These are phyloP conservation scores for Plestiodon gilberti DNA, from an alignment of 2,113 vertebrate species.

Conservation along the genomic window DNA sequence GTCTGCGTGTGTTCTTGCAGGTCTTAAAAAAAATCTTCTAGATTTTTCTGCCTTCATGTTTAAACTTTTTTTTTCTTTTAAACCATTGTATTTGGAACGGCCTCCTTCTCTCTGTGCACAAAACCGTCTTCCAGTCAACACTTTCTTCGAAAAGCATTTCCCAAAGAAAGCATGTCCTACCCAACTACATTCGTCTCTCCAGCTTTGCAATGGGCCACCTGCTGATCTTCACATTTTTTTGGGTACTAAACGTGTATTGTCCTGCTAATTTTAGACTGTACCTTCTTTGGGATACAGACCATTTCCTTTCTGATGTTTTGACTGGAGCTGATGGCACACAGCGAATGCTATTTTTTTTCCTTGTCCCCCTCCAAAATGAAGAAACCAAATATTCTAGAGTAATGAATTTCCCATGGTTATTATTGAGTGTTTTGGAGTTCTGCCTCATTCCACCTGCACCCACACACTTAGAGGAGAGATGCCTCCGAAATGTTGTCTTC, in stretches of 20 bases:
- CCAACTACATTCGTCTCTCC: background rate
- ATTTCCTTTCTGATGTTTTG: constrained; percentile 1
- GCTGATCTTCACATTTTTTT: background rate
- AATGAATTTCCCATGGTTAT: background rate
- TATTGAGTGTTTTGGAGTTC: background rate
- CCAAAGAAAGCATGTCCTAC: background rate
- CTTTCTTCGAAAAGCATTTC: background rate
- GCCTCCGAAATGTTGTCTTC: background rate
- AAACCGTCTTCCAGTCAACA: background rate
- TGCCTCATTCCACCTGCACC: background rate
- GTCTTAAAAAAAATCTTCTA: background rate
- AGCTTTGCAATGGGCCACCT: background rate
- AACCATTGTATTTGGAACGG: background rate
- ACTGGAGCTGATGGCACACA: background rate
- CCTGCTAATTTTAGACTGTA: background rate
- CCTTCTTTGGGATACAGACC: background rate
- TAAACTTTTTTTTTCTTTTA: background rate
- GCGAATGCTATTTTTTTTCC: background rate
- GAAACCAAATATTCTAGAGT: background rate
- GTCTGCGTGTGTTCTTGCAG: background rate
- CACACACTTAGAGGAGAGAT: background rate
- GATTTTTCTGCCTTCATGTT: background rate
- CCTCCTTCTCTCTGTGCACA: background rate
- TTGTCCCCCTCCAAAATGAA: background rate
- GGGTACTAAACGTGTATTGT: background rate